phyloP scores from a whole-genome alignment of 2,888 invertebrate species.

The Eupeodes latifasciatus region DNA sequence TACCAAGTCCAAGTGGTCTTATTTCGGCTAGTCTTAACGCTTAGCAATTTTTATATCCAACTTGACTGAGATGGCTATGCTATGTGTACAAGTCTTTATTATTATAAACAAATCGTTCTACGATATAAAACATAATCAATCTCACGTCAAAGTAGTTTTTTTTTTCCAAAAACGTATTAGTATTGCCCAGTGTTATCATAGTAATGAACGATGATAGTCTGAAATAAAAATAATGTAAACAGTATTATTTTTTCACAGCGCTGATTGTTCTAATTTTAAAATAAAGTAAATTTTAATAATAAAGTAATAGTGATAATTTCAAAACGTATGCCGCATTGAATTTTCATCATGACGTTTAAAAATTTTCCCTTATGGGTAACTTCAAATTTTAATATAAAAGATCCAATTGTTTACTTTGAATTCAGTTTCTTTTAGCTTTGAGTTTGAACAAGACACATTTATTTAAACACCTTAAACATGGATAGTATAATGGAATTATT shows the following conservation, averaged over 20 bases:
- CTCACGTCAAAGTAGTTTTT: too few species aligned
- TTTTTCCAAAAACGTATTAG: too few species aligned
- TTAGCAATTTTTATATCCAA: too few species aligned
- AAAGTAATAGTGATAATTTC: neutral
- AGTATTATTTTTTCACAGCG: neutral
- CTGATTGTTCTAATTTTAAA: neutral
- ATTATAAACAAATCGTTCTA: too few species aligned
- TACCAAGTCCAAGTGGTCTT: too few species aligned
- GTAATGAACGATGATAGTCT: neutral
- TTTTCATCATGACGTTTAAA: conserved; percentile 10
- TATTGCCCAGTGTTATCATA: neutral
- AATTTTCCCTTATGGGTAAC: neutral
- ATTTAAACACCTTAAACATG: conserved; percentile 67
- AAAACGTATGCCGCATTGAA: neutral
- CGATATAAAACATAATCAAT: too few species aligned
- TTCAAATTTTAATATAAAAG: neutral
- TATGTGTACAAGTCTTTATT: too few species aligned
- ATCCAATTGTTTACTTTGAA: neutral
- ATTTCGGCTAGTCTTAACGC: too few species aligned
- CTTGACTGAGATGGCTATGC: too few species aligned
- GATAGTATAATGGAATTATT: conserved; percentile 86
- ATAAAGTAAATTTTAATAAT: neutral
- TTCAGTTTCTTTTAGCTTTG: neutral
- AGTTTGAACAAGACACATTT: neutral
- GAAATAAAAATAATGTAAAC: neutral